These are phyloP conservation scores for Silurus meridionalis DNA, from an alignment of 2,113 vertebrate species.

Conservation along the genomic window DNA sequence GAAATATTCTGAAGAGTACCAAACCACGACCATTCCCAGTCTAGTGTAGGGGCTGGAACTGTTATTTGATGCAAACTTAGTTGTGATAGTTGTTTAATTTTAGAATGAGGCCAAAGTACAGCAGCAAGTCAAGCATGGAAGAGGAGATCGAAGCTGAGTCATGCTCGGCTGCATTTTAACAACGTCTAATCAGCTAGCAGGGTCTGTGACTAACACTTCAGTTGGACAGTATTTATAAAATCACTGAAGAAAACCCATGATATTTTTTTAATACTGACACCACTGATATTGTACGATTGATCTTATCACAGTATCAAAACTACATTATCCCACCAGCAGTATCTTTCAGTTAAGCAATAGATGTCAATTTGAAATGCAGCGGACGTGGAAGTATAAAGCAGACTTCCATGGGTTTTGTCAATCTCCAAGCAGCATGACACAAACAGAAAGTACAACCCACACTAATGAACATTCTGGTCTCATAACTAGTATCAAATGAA, in stretches of 20 bases:
- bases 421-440: not conserved
- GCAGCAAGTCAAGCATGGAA: not conserved
- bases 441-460: not conserved
- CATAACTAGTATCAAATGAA: not conserved
- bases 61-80: not conserved
- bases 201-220: not conserved
- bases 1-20: not conserved
- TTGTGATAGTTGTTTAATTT: not conserved
- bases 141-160: not conserved
- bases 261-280: not conserved
- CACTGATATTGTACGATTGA: not conserved
- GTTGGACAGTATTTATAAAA: not conserved
- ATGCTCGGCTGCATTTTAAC: not conserved
- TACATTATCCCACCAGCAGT: not conserved
- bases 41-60: not conserved
- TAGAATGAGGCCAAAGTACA: not conserved
- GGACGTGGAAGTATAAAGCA: not conserved
- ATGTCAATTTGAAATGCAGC: not conserved
- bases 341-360: not conserved
- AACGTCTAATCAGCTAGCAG: not conserved
- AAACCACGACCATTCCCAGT: not conserved
- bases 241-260: not conserved
- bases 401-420: not conserved
- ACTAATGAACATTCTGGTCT: not conserved
- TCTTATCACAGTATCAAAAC: not conserved